Evolutionary conservation across 2,113 vertebrate genomes (phyloP).

Genomic region (Gadus chalcogrammus): DNA sequence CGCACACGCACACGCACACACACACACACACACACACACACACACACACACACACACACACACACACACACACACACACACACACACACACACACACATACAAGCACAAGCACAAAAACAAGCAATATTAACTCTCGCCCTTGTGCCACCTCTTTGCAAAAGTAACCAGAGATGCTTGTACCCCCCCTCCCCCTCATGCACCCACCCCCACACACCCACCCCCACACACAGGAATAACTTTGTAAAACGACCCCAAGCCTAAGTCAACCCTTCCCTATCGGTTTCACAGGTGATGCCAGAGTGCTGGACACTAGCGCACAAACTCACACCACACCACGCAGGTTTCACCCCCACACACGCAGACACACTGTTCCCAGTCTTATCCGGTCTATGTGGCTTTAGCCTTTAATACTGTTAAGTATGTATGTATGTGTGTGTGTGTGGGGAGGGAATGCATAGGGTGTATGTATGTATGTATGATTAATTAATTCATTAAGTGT

Average conservation of each 20-base stretch:
- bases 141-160: not conserved
- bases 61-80: not conserved
- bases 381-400: too few relatives aligned
- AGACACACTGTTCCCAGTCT: too few relatives aligned
- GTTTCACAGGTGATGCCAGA: constrained; percentile 40
- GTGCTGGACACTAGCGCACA: not conserved
- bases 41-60: not conserved
- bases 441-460: too few relatives aligned
- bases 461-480: too few relatives aligned
- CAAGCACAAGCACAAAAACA: too few relatives aligned
- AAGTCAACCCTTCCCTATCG: constrained; percentile 35
- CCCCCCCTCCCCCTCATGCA: too few relatives aligned
- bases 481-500: too few relatives aligned
- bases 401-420: too few relatives aligned
- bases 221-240: constrained; percentile 9
- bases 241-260: constrained; percentile 49
- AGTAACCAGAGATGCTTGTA: not conserved
- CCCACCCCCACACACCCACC: not conserved
- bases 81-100: not conserved
- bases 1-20: constrained; percentile 17
- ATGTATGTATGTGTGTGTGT: too few relatives aligned
- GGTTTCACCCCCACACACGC: too few relatives aligned
- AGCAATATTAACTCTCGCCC: too few relatives aligned
- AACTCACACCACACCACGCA: not conserved
- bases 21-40: not conserved